Percentiles rank a stretch among this genome's conserved stretches.
phyloP scores from a whole-genome alignment of 1,140 invertebrate genomes.

The Maconellicoccus hirsutus region DNA sequence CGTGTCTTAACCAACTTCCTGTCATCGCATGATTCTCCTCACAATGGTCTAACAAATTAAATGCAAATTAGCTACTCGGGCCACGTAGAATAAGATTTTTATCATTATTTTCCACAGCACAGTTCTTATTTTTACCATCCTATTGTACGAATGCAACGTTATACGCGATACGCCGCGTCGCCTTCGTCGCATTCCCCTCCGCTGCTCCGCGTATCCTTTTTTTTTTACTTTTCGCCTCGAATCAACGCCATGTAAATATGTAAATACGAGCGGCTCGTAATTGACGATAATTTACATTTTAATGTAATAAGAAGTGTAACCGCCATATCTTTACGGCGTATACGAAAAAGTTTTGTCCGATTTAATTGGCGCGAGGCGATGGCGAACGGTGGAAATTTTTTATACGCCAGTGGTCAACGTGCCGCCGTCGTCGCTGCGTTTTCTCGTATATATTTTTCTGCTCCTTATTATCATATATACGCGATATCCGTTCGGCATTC shows the following conservation, averaged over 20 bases:
- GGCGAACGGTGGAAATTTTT: too few relatives aligned
- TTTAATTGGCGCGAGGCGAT: too few relatives aligned
- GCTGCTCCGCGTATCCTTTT: too few relatives aligned
- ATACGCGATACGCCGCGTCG: neutral
- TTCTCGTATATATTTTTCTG: too few relatives aligned
- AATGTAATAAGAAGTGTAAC: neutral
- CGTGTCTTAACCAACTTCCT: constrained; percentile 14
- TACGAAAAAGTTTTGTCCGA: neutral
- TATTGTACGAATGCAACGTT: neutral
- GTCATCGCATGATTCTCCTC: constrained; percentile 18
- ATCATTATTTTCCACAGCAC: constrained; percentile 16
- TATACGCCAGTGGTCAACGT: too few relatives aligned
- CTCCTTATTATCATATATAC: too few relatives aligned
- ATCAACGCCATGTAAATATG: constrained; percentile 18
- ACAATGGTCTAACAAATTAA: constrained; percentile 17
- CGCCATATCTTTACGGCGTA: neutral
- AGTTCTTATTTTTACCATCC: constrained; percentile 7
- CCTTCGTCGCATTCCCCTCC: too few relatives aligned
- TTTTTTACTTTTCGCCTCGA: neutral
- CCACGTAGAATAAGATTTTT: constrained; percentile 16
- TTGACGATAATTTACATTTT: constrained; percentile 20
- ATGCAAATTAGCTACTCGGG: constrained; percentile 13
- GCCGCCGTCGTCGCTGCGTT: too few relatives aligned
- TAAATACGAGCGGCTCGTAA: constrained; percentile 11
- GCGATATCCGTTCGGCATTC: too few relatives aligned